Evolutionary conservation across 2,888 invertebrate genomes (phyloP), one percentile per base, ranked within the genome.

Genomic region (Caenorhabditis imperialis): DNA sequence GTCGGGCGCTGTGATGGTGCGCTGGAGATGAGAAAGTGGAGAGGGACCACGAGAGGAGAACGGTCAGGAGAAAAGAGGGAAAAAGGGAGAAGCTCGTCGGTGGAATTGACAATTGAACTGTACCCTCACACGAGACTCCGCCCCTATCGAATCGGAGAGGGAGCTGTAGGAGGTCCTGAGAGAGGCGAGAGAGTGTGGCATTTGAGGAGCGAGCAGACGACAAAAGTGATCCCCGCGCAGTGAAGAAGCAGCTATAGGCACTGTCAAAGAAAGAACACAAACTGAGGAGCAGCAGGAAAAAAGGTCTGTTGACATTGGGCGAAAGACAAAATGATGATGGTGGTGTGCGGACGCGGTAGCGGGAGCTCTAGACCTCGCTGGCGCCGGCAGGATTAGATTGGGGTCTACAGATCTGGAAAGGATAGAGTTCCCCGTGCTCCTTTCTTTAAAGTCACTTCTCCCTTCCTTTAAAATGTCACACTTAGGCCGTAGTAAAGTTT

Each of bases 231-330:
- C 67, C 44, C 57, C 65, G 65, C 54, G 57, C 67, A 55, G 57
- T 37, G 67, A 57, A 57, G 57, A 57, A 67, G 67, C 57, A 57
- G 55, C 65, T 55, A 30, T 6, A 30, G 30, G 55, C 65, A 65
- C 65, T 65, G 65, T 65, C 67, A 67, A 67, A 57, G 67, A 67
- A 67, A 67, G 67, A 67, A 67, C 65, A 65, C 65, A 65, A 57
- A 42, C 45, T 48, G 50, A 57, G 65, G 55, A 37, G 27, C 37
- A 47, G 33, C 27, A 51, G 47, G 50, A 67, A 67, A 67, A 54
- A 54, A 54, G 30, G 57, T 57, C 57, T 63, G 51, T 67, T 67
- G 67, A 67, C 67, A 57, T 67, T 67, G 51, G 57, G 57, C 51
- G 67, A 67, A 67, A 67, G 67, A 67, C 67, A 67, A 67, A 67